phyloP scores from a whole-genome alignment of 2,113 vertebrate species.

The Trachemys scripta region DNA sequence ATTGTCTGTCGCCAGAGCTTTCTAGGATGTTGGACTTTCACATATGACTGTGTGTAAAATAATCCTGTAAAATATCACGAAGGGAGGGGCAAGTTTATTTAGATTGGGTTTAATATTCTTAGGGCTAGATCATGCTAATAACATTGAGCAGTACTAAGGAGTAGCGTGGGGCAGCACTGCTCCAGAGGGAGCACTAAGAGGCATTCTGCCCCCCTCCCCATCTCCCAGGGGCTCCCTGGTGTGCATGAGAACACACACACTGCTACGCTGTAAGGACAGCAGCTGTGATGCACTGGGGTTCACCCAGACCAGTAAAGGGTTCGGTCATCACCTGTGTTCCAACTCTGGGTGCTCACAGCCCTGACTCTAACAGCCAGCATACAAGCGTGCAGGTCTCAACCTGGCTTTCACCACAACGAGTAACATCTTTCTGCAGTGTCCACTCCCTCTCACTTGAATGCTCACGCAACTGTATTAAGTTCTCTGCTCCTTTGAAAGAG shows the following conservation, averaged over 20 bases:
- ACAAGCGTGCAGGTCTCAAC: background rate
- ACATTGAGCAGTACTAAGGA: background rate
- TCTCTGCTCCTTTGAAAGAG: background rate
- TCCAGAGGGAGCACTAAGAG: background rate
- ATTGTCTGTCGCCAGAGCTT: background rate
- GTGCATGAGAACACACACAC: fast-evolving
- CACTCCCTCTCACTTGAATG: background rate
- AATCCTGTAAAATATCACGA: background rate
- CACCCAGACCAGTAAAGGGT: background rate
- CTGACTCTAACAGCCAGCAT: background rate
- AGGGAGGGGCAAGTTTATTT: background rate
- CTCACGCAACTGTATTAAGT: background rate
- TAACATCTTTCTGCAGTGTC: background rate
- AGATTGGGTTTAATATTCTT: background rate
- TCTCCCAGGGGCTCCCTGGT: background rate
- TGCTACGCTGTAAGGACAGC: background rate
- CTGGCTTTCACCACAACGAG: background rate
- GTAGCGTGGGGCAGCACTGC: background rate
- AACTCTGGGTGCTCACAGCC: background rate
- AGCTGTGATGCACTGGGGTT: background rate
- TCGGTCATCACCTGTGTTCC: background rate
- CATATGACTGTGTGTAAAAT: background rate
- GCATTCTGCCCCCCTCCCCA: background rate
- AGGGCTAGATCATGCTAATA: background rate
- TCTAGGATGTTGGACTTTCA: background rate